Evolutionary conservation across 2,888 invertebrate genomes (phyloP).

Genomic region (Drosophila incognita): DNA sequence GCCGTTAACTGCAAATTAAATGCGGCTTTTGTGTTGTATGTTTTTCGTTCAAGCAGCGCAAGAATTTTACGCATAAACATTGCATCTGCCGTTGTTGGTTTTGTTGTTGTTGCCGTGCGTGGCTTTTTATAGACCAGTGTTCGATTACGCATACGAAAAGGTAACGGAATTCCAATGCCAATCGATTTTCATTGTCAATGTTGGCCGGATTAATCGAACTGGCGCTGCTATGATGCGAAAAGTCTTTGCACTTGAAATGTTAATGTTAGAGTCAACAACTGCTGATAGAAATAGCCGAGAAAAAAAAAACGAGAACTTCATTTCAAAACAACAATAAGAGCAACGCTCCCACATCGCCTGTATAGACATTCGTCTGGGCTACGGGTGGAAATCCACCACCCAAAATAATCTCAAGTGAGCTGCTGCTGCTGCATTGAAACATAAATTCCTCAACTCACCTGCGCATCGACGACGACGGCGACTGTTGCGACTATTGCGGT

Average conservation of each 20-base stretch:
- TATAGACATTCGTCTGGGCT: conserved; percentile 63
- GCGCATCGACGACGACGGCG: conserved; percentile 49
- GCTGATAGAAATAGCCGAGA: conserved; percentile 9
- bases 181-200: conserved; percentile 69
- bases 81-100: conserved; percentile 13
- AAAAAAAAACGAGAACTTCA: conserved; percentile 17
- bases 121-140: conserved; percentile 49
- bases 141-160: conserved; percentile 48
- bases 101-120: conserved; percentile 13
- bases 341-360: conserved; percentile 35
- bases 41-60: neutral
- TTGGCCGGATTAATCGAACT: conserved; percentile 62
- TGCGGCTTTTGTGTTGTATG: conserved; percentile 18
- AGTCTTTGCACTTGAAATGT: conserved; percentile 28
- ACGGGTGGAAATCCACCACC: conserved; percentile 63
- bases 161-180: conserved; percentile 60
- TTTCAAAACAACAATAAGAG: conserved; percentile 40
- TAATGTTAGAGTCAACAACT: conserved; percentile 23
- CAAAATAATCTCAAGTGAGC: conserved; percentile 43
- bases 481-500: conserved; percentile 23
- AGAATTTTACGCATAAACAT: conserved; percentile 49
- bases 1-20: conserved; percentile 17
- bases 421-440: conserved; percentile 50
- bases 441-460: conserved; percentile 75
- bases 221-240: conserved; percentile 14